phyloP scores from a whole-genome alignment of 2,797 vertebrate genomes.

The Anabacerthia variegaticeps region DNA sequence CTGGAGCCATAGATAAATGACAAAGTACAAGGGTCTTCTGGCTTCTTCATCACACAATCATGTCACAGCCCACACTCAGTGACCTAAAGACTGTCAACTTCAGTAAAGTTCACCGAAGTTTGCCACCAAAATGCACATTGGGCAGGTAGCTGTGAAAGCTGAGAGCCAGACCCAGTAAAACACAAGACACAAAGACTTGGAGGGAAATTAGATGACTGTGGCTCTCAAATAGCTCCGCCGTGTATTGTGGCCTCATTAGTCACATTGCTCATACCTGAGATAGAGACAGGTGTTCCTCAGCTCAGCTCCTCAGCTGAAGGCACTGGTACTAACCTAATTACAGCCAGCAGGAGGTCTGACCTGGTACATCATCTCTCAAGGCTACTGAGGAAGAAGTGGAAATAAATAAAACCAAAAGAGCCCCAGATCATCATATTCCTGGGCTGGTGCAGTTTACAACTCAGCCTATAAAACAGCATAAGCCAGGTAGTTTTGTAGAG shows the following conservation, averaged over 20 bases:
- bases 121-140: not conserved
- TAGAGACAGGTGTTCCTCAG: not conserved
- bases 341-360: not conserved
- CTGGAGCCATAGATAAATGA: not conserved
- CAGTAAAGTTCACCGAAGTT: not conserved
- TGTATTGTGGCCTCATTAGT: not conserved
- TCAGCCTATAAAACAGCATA: not conserved
- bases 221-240: not conserved
- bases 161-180: not conserved
- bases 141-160: not conserved
- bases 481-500: not conserved
- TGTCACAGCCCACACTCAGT: not conserved
- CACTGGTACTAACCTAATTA: not conserved
- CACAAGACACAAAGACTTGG: not conserved
- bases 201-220: not conserved
- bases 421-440: not conserved
- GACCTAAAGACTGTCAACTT: not conserved
- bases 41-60: not conserved
- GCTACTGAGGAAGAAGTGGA: not conserved
- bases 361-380: not conserved
- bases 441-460: not conserved
- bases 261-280: not conserved
- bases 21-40: not conserved
- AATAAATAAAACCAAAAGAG: not conserved
- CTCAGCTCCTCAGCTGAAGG: not conserved